Evolutionary conservation across 1,140 invertebrate species (phyloP).

Genomic region (Amyelois transitella): DNA sequence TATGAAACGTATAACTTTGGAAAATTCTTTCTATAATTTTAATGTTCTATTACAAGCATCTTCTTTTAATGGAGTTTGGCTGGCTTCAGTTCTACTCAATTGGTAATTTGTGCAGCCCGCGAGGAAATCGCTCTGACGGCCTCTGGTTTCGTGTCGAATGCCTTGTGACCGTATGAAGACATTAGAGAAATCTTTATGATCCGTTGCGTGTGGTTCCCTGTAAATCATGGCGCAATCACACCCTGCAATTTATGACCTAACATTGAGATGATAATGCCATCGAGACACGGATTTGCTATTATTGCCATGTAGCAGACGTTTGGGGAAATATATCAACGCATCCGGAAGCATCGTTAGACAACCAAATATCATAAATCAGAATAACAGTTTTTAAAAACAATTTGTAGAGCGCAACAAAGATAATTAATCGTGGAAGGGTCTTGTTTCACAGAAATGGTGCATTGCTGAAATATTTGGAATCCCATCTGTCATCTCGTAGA

Average conservation of each 20-base stretch:
- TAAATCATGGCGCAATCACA: constrained; percentile 45
- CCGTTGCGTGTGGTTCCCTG: constrained; percentile 45
- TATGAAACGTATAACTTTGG: too few species aligned
- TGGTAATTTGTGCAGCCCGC: constrained; percentile 4
- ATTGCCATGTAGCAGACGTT: constrained; percentile 3
- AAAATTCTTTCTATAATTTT: too few species aligned
- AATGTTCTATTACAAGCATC: too few species aligned
- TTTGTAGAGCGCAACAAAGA: constrained; percentile 53
- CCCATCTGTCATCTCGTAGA: constrained; percentile 51
- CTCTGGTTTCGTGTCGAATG: constrained; percentile 38
- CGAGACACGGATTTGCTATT: constrained; percentile 27
- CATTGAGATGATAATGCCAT: constrained; percentile 26
- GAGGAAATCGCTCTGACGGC: constrained; percentile 56
- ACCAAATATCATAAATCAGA: constrained; percentile 26
- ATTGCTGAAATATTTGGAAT: constrained; percentile 66
- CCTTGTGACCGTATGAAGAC: constrained; percentile 53
- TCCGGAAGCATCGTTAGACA: constrained; percentile 19
- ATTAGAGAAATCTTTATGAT: constrained; percentile 56
- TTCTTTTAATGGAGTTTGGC: too few species aligned
- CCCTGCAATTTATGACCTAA: constrained; percentile 37
- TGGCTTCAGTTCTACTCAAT: neutral
- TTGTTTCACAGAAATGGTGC: constrained; percentile 56
- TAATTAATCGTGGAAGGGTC: constrained; percentile 56
- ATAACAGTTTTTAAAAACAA: constrained; percentile 44
- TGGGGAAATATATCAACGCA: neutral